Evolutionary conservation across 2,888 invertebrate species (phyloP), one percentile per base, ranked within the genome.

Genomic region (Cantharis rufa): DNA sequence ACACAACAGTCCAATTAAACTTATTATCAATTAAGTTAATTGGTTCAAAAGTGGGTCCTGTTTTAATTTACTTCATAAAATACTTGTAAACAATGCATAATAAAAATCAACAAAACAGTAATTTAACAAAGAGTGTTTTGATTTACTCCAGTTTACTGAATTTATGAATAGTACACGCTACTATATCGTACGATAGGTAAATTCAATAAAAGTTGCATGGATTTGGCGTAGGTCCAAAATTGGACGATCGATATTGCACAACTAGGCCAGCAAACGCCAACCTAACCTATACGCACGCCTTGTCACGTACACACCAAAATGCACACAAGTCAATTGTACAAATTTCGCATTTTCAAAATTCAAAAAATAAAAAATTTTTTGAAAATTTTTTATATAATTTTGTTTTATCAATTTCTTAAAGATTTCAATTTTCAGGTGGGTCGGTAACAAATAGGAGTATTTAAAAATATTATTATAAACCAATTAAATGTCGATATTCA

Each of bases 181-280:
- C 64, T 16, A 64, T 18, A 18, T 28, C 27, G 10, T 1, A 10
- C 64, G 10, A 9, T 4, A 21, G 24, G 18, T 66, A 66, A 21
- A 21, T 21, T n/a, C 64, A 24, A n/a, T 48, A 48, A 66, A n/a
- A 21, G 3, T 66, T 21, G 15, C n/a, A 66, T 21, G n/a, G n/a
- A 24, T n/a, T 66, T 66, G 64, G 64, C 64, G 64, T 66, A 66
- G 64, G 64, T 66, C 64, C 64, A 66, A 66, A 66, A 15, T 21
- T 21, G n/a, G 9, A 13, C 21, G 24, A 66, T 66, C 64, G 64
- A 66, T 66, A 24, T 66, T 66, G n/a, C 64, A 21, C n/a, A 66
- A 66, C 64, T 24, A 21, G 64, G 64, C 13, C 64, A n/a, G 21
- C n/a, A 66, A 24, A 13, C 64, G n/a, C 64, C n/a, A 66, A 7